A percentile compares a stretch with the other conserved stretches of the same genome.
phyloP scores from a whole-genome alignment of 2,797 vertebrate genomes.

The Echiichthys vipera region DNA sequence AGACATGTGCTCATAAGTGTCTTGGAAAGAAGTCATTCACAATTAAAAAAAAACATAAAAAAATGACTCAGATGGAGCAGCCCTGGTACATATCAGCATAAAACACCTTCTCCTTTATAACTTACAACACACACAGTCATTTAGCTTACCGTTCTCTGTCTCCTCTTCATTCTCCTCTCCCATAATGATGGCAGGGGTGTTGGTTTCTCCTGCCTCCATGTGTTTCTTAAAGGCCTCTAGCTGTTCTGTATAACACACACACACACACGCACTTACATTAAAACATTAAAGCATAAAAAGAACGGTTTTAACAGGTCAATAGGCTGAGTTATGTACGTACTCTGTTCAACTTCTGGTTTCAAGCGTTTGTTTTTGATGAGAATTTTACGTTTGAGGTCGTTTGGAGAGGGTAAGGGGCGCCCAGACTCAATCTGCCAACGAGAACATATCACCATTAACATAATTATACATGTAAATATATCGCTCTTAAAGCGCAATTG shows the following conservation, averaged over 20 bases:
- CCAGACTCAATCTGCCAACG: constrained; percentile 90
- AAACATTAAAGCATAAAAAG: neutral
- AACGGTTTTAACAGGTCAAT: neutral
- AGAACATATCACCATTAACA: no score
- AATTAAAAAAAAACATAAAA: no score
- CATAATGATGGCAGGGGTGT: constrained; percentile 92
- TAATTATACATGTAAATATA: neutral
- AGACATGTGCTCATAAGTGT: no score
- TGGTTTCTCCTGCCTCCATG: constrained; percentile 97
- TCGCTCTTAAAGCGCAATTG: neutral
- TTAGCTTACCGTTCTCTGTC: constrained; percentile 89
- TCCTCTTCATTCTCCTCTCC: constrained; percentile 98
- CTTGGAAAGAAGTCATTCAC: no score
- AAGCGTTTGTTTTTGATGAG: constrained; percentile 99
- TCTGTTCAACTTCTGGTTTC: constrained; percentile 98
- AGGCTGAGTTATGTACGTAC: constrained; percentile 82
- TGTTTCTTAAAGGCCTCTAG: constrained; percentile 97
- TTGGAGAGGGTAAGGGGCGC: constrained; percentile 92
- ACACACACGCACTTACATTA: constrained; percentile 21
- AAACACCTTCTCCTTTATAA: neutral
- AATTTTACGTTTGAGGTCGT: constrained; percentile 96
- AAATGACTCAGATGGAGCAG: no score
- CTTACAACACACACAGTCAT: neutral
- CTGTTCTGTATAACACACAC: constrained; percentile 87
- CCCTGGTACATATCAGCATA: neutral